phyloP scores from a whole-genome alignment of 2,113 vertebrate species.

The Antechinus stuartii region DNA sequence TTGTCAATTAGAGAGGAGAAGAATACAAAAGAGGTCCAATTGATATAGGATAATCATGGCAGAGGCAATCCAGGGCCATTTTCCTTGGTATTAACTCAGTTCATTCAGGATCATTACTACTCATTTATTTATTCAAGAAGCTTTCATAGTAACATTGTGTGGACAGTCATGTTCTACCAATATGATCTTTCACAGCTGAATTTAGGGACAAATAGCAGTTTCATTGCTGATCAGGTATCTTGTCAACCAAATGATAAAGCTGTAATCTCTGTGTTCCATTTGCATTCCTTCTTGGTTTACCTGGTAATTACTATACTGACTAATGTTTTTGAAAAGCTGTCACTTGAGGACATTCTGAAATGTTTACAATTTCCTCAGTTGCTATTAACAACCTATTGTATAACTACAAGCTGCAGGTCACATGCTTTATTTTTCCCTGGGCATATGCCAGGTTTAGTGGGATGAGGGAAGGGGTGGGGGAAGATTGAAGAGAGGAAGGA shows the following conservation, averaged over 20 bases:
- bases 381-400: not conserved
- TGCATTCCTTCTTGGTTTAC: not conserved
- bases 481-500: not conserved
- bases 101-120: slow-evolving; percentile 2
- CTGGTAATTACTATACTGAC: not conserved
- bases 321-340: not conserved
- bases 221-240: not conserved
- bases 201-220: not conserved
- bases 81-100: not conserved
- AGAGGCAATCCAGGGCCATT: not conserved
- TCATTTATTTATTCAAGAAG: not conserved
- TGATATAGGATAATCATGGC: not conserved
- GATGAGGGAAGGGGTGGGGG: not conserved
- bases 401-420: not conserved
- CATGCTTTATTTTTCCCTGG: not conserved
- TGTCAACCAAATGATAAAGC: not conserved
- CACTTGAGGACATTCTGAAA: not conserved
- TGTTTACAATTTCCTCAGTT: not conserved
- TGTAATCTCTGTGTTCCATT: not conserved
- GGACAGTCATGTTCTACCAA: not conserved
- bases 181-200: not conserved
- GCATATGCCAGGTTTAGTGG: not conserved
- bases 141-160: not conserved
- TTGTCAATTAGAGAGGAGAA: not conserved
- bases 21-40: not conserved